Evolutionary conservation across 2,888 invertebrate genomes (phyloP), one percentile per base, ranked within the genome.

Genomic region (Hecatera dysodea): DNA sequence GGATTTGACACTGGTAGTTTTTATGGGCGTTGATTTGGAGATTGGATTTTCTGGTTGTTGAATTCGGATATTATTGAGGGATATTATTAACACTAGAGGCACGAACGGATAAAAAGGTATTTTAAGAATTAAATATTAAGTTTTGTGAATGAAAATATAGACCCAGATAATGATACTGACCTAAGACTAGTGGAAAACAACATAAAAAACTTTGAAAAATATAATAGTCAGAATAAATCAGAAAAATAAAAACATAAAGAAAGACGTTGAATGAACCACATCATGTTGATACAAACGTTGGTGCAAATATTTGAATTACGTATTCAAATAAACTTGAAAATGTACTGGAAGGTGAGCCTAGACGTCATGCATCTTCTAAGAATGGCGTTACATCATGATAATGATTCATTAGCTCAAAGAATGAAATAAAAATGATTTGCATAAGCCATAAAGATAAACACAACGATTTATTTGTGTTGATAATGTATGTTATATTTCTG

Each of bases 1-100:
- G 71, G 81, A 62, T 62, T 63, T 29, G 57, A 72, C 68, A 65
- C n/a, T 67, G 67, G 71, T 69, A 22, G 71, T 70, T 75, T 85
- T 83, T 80, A 55, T 74, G 56, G 33, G 4, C 44, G 27, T 29
- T 44, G 68, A 67, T 71, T 24, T 17, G 50, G 24, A 53, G 52
- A 65, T 68, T 61, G 39, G 11, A 0, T 61, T 64, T 44, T 59
- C 22, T 53, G 46, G 15, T 12, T 17, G 15, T 22, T 29, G 36
- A 52, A 60, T 72, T 68, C 60, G 36, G 19, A 44, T 56, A 11
- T 39, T 46, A 71, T 67, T 52, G 11, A 17, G 12, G 39, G 6
- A 46, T 57, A 15, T 11, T 11, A 56, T 48, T 48, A 55, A 24
- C 17, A 27, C 44, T 15, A 29, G 33, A 33, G 3, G 55, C 9